Evolutionary conservation across 2,113 vertebrate genomes (phyloP).

Genomic region (Cervus canadensis): DNA sequence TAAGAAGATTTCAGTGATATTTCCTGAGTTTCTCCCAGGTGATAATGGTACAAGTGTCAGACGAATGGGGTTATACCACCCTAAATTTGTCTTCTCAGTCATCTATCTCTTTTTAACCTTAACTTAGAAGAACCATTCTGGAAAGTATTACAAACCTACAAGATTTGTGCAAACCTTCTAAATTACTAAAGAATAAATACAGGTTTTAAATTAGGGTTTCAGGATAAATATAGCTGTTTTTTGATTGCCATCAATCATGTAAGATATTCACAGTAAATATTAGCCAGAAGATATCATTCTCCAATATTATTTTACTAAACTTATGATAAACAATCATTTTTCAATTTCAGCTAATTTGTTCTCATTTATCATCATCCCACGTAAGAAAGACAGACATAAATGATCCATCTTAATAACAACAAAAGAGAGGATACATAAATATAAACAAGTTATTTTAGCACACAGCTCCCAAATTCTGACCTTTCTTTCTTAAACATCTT

Average conservation of each 20-base stretch:
- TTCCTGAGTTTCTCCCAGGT: background rate
- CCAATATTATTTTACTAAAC: background rate
- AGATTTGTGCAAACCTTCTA: background rate
- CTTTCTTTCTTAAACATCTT: background rate
- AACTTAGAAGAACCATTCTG: background rate
- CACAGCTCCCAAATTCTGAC: background rate
- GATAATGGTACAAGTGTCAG: background rate
- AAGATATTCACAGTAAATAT: background rate
- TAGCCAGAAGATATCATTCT: background rate
- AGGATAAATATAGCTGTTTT: background rate
- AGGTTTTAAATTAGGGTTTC: background rate
- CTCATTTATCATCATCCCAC: background rate
- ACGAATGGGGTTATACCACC: background rate
- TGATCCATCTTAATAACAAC: background rate
- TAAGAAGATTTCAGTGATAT: background rate
- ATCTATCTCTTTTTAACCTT: background rate
- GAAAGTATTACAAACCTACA: background rate
- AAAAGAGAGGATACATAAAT: background rate
- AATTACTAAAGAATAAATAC: background rate
- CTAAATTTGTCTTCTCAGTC: background rate
- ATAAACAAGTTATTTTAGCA: background rate
- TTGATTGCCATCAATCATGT: background rate
- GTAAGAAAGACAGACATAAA: background rate
- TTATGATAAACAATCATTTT: background rate
- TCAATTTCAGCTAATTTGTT: background rate